A percentile compares a stretch with the other conserved stretches of the same genome.
Evolutionary conservation across 2,888 invertebrate genomes (phyloP).

Genomic region (Lypha dubia): DNA sequence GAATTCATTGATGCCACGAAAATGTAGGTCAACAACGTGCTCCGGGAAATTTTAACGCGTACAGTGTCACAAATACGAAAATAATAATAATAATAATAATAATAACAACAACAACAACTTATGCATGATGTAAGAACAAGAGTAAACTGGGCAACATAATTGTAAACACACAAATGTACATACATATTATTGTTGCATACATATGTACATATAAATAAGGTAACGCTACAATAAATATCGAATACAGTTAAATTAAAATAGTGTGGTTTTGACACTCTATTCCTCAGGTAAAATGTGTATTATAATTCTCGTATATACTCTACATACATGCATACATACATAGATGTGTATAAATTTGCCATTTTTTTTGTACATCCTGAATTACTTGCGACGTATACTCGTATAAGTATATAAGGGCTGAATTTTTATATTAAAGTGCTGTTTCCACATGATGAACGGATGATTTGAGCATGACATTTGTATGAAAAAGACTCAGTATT

Average conservation of each 20-base stretch:
- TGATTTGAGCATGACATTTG: no score
- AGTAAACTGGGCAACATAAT: conserved; percentile 34
- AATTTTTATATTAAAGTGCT: no score
- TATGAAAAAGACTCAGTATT: no score
- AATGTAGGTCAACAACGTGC: conserved; percentile 82
- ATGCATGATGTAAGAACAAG: conserved; percentile 31
- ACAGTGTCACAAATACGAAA: conserved; percentile 51
- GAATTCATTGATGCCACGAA: conserved; percentile 80
- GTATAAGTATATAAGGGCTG: no score
- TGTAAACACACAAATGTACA: background rate
- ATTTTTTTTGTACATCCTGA: no score
- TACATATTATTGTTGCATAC: background rate
- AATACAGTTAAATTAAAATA: background rate
- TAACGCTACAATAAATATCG: background rate
- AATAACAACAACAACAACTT: conserved; percentile 21
- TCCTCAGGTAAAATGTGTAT: background rate
- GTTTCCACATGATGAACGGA: no score
- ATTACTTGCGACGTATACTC: no score
- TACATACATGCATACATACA: no score
- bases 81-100: no score
- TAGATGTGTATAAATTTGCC: background rate
- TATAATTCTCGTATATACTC: no score
- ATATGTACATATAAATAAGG: background rate
- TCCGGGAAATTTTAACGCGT: conserved; percentile 74
- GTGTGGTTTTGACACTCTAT: background rate